These are phyloP conservation scores for Ficedula albicollis DNA, from an alignment of 2,797 vertebrate genomes.

Conservation along the genomic window DNA sequence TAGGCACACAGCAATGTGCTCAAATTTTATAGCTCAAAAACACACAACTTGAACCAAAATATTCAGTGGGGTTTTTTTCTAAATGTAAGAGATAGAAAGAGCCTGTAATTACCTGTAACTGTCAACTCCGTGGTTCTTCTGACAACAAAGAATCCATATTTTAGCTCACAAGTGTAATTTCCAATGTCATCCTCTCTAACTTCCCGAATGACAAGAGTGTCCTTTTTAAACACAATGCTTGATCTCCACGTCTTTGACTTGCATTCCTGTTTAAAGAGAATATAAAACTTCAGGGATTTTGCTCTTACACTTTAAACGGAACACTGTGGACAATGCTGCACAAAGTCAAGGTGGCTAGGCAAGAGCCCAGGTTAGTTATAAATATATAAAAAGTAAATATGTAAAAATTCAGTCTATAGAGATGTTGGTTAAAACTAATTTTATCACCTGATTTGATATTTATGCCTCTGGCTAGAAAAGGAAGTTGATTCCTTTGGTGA, in stretches of 20 bases:
- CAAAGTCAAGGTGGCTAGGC: background rate
- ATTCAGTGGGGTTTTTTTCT: background rate
- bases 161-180: slow-evolving; percentile 97
- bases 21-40: background rate
- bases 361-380: background rate
- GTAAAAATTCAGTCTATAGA: background rate
- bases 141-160: slow-evolving; percentile 91
- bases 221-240: slow-evolving; percentile 88
- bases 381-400: background rate
- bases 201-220: slow-evolving; percentile 89
- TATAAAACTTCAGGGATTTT: background rate
- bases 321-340: background rate
- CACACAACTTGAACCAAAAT: background rate
- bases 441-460: background rate
- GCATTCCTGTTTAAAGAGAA: slow-evolving; percentile 86
- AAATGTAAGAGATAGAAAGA: background rate
- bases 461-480: background rate
- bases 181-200: slow-evolving; percentile 97
- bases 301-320: background rate
- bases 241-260: slow-evolving; percentile 90
- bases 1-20: background rate
- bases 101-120: slow-evolving; percentile 87
- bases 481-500: background rate
- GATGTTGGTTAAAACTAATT: background rate
- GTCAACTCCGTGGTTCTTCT: slow-evolving; percentile 93